Conservation (phyloP, 2,113 vertebrate species). For the Colaptes auratus region DNA sequence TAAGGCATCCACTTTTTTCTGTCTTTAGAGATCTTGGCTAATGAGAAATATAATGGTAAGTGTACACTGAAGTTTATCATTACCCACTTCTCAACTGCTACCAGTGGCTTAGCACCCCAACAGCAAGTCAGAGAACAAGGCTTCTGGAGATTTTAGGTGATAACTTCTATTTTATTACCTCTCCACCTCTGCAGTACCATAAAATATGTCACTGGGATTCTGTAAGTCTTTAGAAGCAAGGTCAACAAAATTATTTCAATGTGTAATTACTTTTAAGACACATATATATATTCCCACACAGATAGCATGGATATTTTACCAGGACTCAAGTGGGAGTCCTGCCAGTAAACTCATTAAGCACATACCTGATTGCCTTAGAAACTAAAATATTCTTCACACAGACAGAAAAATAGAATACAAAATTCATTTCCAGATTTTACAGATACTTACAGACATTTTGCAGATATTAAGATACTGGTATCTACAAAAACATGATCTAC, state of each 20-base stretch:
- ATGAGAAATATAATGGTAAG: background rate
- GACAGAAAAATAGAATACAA: background rate
- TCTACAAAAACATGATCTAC: background rate
- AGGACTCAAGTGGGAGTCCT: background rate
- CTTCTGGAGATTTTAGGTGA: background rate
- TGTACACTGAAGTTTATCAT: background rate
- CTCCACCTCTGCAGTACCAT: background rate
- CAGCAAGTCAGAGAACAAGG: background rate
- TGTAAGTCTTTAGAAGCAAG: background rate
- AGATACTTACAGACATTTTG: no score
- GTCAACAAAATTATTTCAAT: background rate
- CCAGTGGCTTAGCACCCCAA: background rate
- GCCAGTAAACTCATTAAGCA: background rate
- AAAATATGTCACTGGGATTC: background rate
- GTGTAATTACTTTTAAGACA: conserved; percentile 15
- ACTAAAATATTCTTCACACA: background rate
- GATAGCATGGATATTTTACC: background rate
- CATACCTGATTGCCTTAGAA: background rate
- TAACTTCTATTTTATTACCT: background rate
- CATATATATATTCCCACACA: background rate
- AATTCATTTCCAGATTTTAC: background rate
- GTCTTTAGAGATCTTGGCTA: background rate
- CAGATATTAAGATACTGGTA: background rate
- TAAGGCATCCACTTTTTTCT: background rate
- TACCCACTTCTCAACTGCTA: background rate